These are phyloP conservation scores for Colistium nudipinnis DNA, from an alignment of 2,113 vertebrate species.

Conservation along the genomic window DNA sequence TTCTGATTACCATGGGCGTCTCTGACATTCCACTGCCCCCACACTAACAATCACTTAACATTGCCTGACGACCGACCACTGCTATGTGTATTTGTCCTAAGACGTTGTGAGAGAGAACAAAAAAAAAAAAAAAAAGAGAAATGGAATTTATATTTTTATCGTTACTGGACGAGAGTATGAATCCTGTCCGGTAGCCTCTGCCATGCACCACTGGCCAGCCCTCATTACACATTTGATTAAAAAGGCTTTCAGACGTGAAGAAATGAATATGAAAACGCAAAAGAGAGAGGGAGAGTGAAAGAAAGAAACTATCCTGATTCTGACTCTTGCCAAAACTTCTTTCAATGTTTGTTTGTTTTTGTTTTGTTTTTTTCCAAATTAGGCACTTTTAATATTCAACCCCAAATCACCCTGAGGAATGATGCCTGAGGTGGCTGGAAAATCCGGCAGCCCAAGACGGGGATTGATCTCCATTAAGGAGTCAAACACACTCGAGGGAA, in stretches of 20 bases:
- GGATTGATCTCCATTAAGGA: not conserved
- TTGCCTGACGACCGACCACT: slow-evolving; percentile 5
- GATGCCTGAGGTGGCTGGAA: not conserved
- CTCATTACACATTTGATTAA: slow-evolving; percentile 53
- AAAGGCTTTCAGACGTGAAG: slow-evolving; percentile 51
- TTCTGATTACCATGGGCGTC: slow-evolving; percentile 37
- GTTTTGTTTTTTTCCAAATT: not conserved
- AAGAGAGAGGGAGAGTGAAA: not conserved
- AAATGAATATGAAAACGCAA: slow-evolving; percentile 40
- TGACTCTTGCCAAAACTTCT: too few species aligned
- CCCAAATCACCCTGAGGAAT: not conserved
- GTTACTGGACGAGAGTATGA: slow-evolving; percentile 3
- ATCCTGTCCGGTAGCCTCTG: slow-evolving; percentile 47
- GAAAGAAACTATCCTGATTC: not conserved
- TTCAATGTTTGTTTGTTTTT: not conserved
- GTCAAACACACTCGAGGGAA: not conserved
- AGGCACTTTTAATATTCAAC: not conserved
- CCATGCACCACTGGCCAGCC: slow-evolving; percentile 37
- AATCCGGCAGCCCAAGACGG: not conserved
- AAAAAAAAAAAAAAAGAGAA: not conserved
- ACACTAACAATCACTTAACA: slow-evolving; percentile 15
- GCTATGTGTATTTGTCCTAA: slow-evolving; percentile 4
- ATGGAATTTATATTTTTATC: not conserved
- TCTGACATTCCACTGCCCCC: slow-evolving; percentile 9
- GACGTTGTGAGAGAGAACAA: not conserved